Percentiles rank a stretch among this genome's conserved stretches.
phyloP scores from a whole-genome alignment of 2,113 vertebrate species.

The Odobenus rosmarus region DNA sequence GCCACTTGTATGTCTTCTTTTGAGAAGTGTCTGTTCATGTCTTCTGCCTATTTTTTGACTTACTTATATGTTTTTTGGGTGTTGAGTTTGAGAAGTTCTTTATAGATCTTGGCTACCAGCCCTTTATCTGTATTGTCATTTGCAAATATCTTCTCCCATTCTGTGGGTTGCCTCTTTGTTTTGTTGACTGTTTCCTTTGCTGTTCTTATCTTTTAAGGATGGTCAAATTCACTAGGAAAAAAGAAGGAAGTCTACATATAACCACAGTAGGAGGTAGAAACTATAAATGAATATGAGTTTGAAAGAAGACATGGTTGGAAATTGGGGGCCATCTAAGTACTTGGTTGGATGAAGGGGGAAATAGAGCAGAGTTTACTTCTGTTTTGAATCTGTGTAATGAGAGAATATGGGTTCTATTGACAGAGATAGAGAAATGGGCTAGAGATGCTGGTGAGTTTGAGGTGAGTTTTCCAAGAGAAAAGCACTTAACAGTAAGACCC shows the following conservation, averaged over 20 bases:
- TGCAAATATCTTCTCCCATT: no score
- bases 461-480: constrained; percentile 2
- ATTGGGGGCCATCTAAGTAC: background rate
- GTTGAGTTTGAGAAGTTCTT: no score
- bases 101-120: no score
- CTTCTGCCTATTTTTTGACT: no score
- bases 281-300: background rate
- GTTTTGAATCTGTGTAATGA: background rate
- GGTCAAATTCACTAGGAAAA: background rate
- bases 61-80: no score
- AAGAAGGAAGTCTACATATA: background rate
- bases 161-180: no score
- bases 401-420: background rate
- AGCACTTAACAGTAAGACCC: background rate
- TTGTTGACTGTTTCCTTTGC: no score
- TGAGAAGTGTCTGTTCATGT: no score
- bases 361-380: background rate
- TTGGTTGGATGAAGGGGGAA: background rate
- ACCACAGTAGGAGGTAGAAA: background rate
- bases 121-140: no score
- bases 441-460: background rate
- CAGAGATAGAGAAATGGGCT: background rate
- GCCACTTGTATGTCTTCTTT: no score
- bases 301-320: background rate
- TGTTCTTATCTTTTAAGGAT: background rate